Base-by-base conservation (phyloP, 2,888 invertebrate species). In the Eubasilissa splendida region DNA sequence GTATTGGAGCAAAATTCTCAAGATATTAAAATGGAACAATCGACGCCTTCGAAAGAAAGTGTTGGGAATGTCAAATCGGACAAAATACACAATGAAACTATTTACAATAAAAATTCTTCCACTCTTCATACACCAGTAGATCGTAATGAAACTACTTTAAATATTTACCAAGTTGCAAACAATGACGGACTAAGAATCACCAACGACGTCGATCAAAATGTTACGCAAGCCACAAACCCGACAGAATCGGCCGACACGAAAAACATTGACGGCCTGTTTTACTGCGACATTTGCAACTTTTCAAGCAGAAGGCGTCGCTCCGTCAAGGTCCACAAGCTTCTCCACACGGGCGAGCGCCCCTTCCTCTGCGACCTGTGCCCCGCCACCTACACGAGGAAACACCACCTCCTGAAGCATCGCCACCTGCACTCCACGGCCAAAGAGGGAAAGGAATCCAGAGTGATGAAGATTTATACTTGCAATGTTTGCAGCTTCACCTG, bases 301-400 rank as follows among this genome's bases (percentile, higher is more conserved):
- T 71, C 71, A 8, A 71, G 71, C 12, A 53, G 71, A 0, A 14
- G 53, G 31, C 71, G 33, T 12, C 53, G 71, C 11, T 71, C 71
- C 10, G 54, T 71, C 4, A 71, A 71, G 31, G 71, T 54, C 4
- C 71, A 71, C 12, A 71, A 71, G 54, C 54, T 71, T 10, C n/a
- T 71, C 11, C 71, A 71, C 11, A 31, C 71, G 2, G 71, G 71
- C 33, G 71, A 71, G n/a, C 71, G 71, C 54, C 71, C 71, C 22
- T 71, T 54, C 54, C 54, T 71, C 14, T 71, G 71, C n/a, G 71
- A 71, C 31, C 71, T 73, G 4, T 73, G 71, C n/a, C 71, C 71
- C 11, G 71, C 71, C 3, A 73, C 56, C 12, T 73, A 73, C 42
- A 73, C 71, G 8, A 31, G 71, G 9, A 73, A 58, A 56, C 71